These are phyloP conservation scores for Gouania willdenowi DNA, from an alignment of 2,797 vertebrate genomes.

Conservation along the genomic window DNA sequence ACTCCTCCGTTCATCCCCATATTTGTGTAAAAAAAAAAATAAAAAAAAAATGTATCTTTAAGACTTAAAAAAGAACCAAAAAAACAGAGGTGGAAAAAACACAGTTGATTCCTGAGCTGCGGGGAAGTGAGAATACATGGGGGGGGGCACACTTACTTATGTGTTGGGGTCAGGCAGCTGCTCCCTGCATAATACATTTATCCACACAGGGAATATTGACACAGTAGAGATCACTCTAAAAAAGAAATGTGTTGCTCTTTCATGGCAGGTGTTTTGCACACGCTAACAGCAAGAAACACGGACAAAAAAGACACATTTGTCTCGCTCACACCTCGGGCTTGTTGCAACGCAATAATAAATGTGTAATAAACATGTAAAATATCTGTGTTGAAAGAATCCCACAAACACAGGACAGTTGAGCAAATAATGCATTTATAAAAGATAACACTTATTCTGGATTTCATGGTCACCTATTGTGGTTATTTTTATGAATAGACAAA, in stretches of 20 bases:
- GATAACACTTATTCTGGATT: too few relatives aligned
- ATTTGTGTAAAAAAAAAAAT: conserved; percentile 13
- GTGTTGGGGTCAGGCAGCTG: conserved; percentile 19
- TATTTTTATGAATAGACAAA: too few relatives aligned
- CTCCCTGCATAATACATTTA: conserved; percentile 28
- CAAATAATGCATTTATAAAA: too few relatives aligned
- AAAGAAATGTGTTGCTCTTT: conserved; percentile 28
- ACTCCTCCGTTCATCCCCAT: conserved; percentile 28
- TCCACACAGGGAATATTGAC: conserved; percentile 50
- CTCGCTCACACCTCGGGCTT: too few relatives aligned
- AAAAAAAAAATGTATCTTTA: neutral
- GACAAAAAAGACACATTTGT: conserved; percentile 28
- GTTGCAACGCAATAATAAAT: too few relatives aligned
- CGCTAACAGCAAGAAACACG: conserved; percentile 30
- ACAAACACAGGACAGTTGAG: too few relatives aligned
- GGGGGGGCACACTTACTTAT: neutral
- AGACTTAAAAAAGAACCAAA: neutral
- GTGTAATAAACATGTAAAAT: too few relatives aligned
- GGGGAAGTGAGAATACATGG: conserved; percentile 9
- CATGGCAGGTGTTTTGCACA: conserved; percentile 24
- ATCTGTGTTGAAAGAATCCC: too few relatives aligned
- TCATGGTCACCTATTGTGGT: too few relatives aligned
- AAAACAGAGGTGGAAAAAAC: neutral
- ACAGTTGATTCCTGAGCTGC: conserved; percentile 18
- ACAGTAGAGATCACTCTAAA: conserved; percentile 46